Evolutionary conservation across 1,140 invertebrate species (phyloP), one percentile per base, ranked within the genome.

Genomic region (Drosophila teissieri): DNA sequence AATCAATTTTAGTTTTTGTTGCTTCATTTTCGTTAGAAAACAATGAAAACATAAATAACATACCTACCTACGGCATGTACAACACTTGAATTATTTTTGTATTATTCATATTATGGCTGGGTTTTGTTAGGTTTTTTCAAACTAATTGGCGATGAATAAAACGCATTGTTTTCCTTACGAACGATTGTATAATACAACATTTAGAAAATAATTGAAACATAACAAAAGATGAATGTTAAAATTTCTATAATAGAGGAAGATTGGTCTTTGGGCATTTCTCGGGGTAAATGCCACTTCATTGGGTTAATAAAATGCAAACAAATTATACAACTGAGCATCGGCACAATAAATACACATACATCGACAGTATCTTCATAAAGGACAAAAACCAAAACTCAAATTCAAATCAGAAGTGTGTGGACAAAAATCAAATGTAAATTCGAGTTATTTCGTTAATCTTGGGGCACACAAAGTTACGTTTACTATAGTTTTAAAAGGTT

Each of bases 111-210:
- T 64, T 44, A 60, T 22, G 27, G 24, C 68, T 58, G 40, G n/a
- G 27, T 52, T 51, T 69, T 54, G 24, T 65, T 42, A 55, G 36
- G 44, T 73, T 56, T 51, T 63, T 75, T 51, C 42, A 46, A 63
- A 64, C 67, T 82, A 74, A 78, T 82, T 63, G 64, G 46, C 61
- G 58, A 75, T 56, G 52, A 76, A 78, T 81, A 81, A 73, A 78
- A 77, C 67, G 57, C 57, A 62, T 77, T 64, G 57, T 51, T 78
- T 57, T 46, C 76, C 42, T 56, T 75, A 40, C 62, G 42, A 60
- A 60, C 63, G 45, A 46, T 83, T 83, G 80, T 83, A 84, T 83
- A 39, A 83, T 84, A 84, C 80, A 84, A 84, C 80, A 84, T 46
- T 83, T 76, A 83, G 48, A 54, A 67, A 60, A 52, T 58, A 72